phyloP scores from a whole-genome alignment of 37 sponge, comb jelly and placozoan genomes.

The Oscarella lobularis region DNA sequence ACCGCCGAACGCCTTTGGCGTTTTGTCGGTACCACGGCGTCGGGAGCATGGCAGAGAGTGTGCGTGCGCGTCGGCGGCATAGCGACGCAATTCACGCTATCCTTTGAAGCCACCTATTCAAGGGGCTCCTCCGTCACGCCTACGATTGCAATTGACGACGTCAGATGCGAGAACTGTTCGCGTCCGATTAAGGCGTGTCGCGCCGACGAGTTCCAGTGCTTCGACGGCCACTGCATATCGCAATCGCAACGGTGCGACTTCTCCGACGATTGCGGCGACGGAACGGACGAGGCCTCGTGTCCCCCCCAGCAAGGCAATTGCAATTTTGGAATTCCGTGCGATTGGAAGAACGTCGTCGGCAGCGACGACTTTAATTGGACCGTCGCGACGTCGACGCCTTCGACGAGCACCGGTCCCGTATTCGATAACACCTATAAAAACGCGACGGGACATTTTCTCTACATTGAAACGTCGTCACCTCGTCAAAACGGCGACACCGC shows the following conservation, averaged over 20 bases:
- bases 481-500: background rate
- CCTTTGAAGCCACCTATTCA: background rate
- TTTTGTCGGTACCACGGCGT: too few species aligned
- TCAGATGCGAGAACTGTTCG: background rate
- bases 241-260: constrained; percentile 20
- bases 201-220: constrained; percentile 9
- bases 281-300: constrained; percentile 22
- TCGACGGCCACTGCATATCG: constrained; percentile 12
- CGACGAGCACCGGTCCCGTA: constrained; percentile 14
- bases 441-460: background rate
- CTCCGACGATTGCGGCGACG: constrained; percentile 18
- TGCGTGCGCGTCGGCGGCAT: too few species aligned
- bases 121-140: background rate
- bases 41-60: too few species aligned
- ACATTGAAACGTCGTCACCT: background rate
- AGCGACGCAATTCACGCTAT: too few species aligned
- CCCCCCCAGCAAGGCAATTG: too few species aligned
- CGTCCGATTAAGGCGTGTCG: background rate
- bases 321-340: too few species aligned
- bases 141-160: background rate
- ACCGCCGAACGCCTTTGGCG: too few species aligned
- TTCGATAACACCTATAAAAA: constrained; percentile 22
- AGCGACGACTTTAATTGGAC: constrained; percentile 30
- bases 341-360: too few species aligned
- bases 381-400: constrained; percentile 13